Percentiles rank a stretch among this genome's conserved stretches.
Conservation (phyloP, 2,888 invertebrate genomes). For the Margaritifera margaritifera region DNA sequence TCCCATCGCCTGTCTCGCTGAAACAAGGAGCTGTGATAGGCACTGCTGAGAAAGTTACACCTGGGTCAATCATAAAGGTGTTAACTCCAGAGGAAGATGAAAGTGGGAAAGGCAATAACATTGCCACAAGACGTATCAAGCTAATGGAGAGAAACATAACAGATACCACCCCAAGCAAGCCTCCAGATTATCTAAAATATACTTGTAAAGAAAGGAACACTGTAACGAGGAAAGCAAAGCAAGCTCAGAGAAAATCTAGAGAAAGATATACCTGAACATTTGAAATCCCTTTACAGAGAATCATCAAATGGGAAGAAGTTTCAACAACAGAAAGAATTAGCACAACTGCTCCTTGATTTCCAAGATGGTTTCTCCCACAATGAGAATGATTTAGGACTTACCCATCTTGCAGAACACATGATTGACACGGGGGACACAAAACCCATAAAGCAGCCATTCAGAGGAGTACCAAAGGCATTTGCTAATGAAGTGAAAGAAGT, state of each 20-base stretch:
- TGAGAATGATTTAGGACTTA: conserved; percentile 29
- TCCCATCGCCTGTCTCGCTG: conserved; percentile 11
- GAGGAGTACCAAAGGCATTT: conserved; percentile 25
- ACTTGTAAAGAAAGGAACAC: too few relatives aligned
- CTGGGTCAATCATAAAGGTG: neutral
- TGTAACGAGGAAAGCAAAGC: too few relatives aligned
- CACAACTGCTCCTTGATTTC: conserved; percentile 12
- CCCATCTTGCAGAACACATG: conserved; percentile 24
- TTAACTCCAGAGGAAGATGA: neutral
- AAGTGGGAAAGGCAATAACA: conserved; percentile 4
- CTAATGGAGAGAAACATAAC: too few relatives aligned
- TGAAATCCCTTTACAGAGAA: conserved; percentile 9
- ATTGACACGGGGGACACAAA: conserved; percentile 25
- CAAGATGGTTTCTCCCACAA: conserved; percentile 20
- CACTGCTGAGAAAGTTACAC: conserved; percentile 10
- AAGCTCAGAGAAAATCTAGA: too few relatives aligned
- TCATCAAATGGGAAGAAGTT: conserved; percentile 2
- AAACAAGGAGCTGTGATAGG: conserved; percentile 23
- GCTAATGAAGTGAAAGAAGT: conserved; percentile 26
- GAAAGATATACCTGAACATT: conserved; percentile 12
- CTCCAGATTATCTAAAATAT: too few relatives aligned
- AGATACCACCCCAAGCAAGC: too few relatives aligned
- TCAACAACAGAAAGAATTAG: conserved; percentile 7
- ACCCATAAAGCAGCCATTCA: conserved; percentile 29
- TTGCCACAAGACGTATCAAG: neutral